Percentiles rank a stretch among this genome's conserved stretches.
Evolutionary conservation across 2,797 vertebrate genomes (phyloP).

Genomic region (Halcyon smyrnensis): DNA sequence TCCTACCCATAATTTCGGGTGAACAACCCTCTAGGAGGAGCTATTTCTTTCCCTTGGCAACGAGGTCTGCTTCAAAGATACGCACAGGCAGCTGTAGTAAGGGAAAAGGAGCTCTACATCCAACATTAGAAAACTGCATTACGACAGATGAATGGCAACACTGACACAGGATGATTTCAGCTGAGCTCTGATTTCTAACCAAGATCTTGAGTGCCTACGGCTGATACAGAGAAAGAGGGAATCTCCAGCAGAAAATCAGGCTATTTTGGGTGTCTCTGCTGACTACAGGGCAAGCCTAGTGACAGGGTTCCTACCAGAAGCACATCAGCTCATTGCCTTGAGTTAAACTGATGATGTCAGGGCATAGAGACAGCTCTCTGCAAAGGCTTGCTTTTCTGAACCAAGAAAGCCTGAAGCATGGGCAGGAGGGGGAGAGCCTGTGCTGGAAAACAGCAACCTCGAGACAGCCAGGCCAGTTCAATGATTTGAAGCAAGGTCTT

Average conservation of each 20-base stretch:
- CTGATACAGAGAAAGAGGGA: not conserved
- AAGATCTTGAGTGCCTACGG: not conserved
- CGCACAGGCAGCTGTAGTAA: not conserved
- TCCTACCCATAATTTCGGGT: not conserved
- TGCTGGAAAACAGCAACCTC: not conserved
- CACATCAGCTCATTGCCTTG: not conserved
- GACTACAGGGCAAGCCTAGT: not conserved
- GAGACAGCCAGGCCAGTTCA: accelerated
- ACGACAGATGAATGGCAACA: not conserved
- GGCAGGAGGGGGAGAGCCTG: not conserved
- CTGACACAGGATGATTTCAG: not conserved
- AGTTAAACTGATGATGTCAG: not conserved
- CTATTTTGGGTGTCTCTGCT: not conserved
- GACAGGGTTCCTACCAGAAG: not conserved
- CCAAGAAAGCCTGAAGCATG: not conserved
- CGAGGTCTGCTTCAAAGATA: not conserved
- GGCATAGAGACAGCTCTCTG: not conserved
- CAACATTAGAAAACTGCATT: accelerated
- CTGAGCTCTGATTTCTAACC: not conserved
- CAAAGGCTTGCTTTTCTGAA: not conserved
- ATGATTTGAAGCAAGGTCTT: not conserved
- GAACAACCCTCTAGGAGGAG: not conserved
- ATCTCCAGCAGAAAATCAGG: not conserved
- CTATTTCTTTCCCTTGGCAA: not conserved
- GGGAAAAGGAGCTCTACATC: accelerated